phyloP scores from a whole-genome alignment of 2,797 vertebrate species.

The Acipenser ruthenus region DNA sequence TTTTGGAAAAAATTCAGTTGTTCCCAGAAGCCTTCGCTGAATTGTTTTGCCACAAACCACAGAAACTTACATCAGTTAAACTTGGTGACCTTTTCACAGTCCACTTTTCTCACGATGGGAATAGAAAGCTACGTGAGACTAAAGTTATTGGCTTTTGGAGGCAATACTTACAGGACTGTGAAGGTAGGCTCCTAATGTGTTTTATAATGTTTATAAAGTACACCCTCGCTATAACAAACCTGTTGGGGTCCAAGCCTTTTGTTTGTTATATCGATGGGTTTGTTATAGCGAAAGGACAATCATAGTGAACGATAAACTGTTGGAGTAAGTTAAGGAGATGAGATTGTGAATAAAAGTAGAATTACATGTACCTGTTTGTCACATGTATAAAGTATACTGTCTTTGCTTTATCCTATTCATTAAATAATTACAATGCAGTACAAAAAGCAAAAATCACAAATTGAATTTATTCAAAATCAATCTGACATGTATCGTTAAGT shows the following conservation, averaged over 20 bases:
- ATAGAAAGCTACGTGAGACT: slow-evolving; percentile 35
- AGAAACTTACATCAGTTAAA: slow-evolving; percentile 57
- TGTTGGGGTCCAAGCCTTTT: too few species aligned
- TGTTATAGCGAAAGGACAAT: too few species aligned
- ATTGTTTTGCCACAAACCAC: slow-evolving; percentile 62
- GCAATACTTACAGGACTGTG: slow-evolving; percentile 70
- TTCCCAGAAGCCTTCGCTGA: slow-evolving; percentile 61
- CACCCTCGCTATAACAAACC: neutral
- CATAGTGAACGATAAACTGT: too few species aligned
- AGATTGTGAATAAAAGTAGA: too few species aligned
- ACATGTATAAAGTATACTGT: too few species aligned
- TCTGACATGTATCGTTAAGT: too few species aligned
- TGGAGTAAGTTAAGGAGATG: too few species aligned
- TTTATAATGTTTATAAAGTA: neutral
- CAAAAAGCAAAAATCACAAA: too few species aligned
- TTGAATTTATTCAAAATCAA: too few species aligned
- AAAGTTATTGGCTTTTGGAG: slow-evolving; percentile 65
- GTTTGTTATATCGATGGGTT: neutral
- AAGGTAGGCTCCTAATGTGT: slow-evolving; percentile 53
- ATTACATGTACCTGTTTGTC: too few species aligned
- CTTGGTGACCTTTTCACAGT: slow-evolving; percentile 62
- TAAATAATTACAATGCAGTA: too few species aligned
- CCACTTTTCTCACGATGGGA: slow-evolving; percentile 45
- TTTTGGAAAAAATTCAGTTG: slow-evolving; percentile 79
- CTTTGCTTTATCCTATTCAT: too few species aligned